Percentiles rank a stretch among this genome's conserved stretches.
Conservation (phyloP, 2,113 vertebrate genomes). For the Balaeniceps rex region DNA sequence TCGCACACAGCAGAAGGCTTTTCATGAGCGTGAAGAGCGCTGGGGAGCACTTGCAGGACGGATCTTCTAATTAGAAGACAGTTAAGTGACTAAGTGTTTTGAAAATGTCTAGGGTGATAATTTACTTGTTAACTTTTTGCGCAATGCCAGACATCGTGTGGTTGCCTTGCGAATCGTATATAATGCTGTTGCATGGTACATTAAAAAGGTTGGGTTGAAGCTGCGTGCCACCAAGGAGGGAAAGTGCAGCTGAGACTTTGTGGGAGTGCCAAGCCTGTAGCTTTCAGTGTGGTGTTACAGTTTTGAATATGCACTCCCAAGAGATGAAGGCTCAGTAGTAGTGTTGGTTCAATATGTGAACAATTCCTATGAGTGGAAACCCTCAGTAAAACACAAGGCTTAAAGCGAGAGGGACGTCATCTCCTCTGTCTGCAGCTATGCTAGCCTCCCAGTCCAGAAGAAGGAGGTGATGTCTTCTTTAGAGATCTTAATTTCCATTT, state of each 20-base stretch:
- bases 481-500: background rate
- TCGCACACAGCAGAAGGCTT: background rate
- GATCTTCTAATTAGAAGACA: background rate
- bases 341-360: background rate
- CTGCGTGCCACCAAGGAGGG: background rate
- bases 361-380: background rate
- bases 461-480: background rate
- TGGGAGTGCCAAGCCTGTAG: background rate
- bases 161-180: accelerated
- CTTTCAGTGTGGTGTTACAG: background rate
- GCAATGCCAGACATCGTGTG: background rate
- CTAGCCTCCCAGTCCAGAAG: background rate
- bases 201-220: background rate
- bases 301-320: background rate
- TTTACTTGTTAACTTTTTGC: background rate
- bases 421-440: accelerated
- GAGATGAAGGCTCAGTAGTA: background rate
- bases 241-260: background rate
- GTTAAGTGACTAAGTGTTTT: background rate
- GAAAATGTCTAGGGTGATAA: background rate
- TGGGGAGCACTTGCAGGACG: background rate
- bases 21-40: background rate
- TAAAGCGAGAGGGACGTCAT: background rate
- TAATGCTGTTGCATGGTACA: accelerated
- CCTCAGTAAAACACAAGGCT: background rate